A percentile compares a stretch with the other conserved stretches of the same genome.
Evolutionary conservation across 1,140 invertebrate genomes (phyloP).

Genomic region (Drosophila baimaii): DNA sequence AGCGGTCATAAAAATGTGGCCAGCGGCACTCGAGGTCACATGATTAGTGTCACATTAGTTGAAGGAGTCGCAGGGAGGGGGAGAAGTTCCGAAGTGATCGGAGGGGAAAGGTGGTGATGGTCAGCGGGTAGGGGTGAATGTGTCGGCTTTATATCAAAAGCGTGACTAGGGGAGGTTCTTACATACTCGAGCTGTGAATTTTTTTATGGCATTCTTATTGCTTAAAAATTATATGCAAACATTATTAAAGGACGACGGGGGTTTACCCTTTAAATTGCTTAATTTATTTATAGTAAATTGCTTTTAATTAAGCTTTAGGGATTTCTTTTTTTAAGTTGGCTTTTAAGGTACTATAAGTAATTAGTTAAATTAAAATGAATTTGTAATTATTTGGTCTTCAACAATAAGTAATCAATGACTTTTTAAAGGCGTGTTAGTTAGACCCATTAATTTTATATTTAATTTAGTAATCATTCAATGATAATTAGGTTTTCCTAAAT

Average conservation of each 20-base stretch:
- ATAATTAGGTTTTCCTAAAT: constrained; percentile 25
- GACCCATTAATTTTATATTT: background rate
- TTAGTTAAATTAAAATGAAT: too few relatives aligned
- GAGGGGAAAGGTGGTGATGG: constrained; percentile 10
- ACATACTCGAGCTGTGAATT: constrained; percentile 10
- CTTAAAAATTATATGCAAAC: constrained; percentile 2
- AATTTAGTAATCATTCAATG: too few relatives aligned
- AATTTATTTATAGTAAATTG: too few relatives aligned
- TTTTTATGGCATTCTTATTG: constrained; percentile 5
- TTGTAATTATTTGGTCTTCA: too few relatives aligned
- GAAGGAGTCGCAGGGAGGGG: background rate
- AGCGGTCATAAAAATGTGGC: constrained; percentile 65
- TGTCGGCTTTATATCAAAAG: constrained; percentile 59
- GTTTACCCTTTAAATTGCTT: background rate
- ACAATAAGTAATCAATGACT: too few relatives aligned
- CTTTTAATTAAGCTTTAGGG: too few relatives aligned
- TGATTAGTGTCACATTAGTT: constrained; percentile 78
- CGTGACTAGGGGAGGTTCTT: constrained; percentile 13
- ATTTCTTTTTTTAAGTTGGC: too few relatives aligned
- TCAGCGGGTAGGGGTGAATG: background rate
- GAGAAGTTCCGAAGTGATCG: constrained; percentile 5
- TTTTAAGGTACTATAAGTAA: too few relatives aligned
- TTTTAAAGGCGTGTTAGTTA: too few relatives aligned
- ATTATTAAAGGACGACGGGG: background rate
- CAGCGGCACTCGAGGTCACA: constrained; percentile 71